phyloP scores from a whole-genome alignment of 2,797 vertebrate species.

The Cryptoblepharus egeriae region DNA sequence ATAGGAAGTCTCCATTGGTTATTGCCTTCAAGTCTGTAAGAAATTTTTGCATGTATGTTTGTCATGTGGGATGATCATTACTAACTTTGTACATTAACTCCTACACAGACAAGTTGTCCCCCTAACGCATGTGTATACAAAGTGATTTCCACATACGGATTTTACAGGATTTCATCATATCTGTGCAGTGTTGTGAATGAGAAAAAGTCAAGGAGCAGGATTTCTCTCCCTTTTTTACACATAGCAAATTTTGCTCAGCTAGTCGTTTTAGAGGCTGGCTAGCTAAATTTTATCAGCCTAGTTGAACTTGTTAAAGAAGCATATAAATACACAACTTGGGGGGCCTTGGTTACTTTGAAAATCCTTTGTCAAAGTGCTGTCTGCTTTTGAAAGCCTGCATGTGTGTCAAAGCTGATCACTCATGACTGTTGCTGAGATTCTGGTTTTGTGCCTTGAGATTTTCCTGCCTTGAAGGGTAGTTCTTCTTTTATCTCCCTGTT shows the following conservation, averaged over 20 bases:
- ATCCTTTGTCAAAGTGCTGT: neutral
- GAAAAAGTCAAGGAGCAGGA: neutral
- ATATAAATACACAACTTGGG: neutral
- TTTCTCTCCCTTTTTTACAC: too few relatives aligned
- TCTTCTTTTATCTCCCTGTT: conserved; percentile 3
- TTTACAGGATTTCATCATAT: neutral
- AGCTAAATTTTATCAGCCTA: neutral
- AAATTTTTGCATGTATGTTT: neutral
- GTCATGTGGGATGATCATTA: neutral
- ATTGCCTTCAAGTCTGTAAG: neutral
- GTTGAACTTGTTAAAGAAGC: neutral
- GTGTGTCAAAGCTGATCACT: neutral
- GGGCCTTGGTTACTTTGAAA: neutral
- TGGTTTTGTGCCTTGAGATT: neutral
- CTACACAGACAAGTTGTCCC: neutral
- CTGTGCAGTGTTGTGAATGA: neutral
- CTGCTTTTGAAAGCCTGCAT: neutral
- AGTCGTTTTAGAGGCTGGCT: neutral
- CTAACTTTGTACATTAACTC: neutral
- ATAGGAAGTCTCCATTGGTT: neutral
- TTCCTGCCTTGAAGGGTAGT: neutral
- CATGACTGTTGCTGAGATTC: neutral
- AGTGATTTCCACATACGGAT: neutral
- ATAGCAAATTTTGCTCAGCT: neutral
- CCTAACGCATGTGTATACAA: neutral